Base-by-base conservation (phyloP, 2,113 vertebrate species). In the Ivindomyrus marchei region DNA sequence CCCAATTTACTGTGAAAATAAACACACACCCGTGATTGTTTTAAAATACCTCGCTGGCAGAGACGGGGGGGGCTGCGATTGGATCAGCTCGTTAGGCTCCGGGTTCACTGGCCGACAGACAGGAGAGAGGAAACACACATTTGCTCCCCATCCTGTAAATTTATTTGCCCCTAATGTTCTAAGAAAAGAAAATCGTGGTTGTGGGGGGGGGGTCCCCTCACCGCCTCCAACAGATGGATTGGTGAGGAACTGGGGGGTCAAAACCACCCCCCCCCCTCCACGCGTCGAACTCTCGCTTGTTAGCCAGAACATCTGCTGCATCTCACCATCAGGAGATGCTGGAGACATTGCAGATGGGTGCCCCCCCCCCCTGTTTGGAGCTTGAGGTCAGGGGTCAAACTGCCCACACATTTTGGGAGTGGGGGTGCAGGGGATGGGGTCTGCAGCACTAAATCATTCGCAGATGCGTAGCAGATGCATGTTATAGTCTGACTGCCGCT, bases 281-380 rank as follows among this genome's bases (percentile, higher is more conserved):
- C 17, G 52, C 88, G 50, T 85, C 70, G 10, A 88, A 86, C 46
- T 87, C 89, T 42, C 66, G 27, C 47, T 21, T n/a, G 27, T 90
- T 74, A 15, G 90, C 10, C 56, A 53, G 87, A 85, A 84, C 66
- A 88, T 87, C 42, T 89, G 46, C 42, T 46, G 46, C 24, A 89
- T 91, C 89, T 89, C 58, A 58, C 91, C 93, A 93, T 93, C 90
- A 90, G 86, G 36, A 89, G 88, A 90, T 52, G 85, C 49, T 85
- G 86, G 88, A 90, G 83, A 92, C 83, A 85, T 85, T 66, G 91
- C 74, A 13, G 56, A 83, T 92, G 91, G 89, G 45, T 45, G 45
- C 0, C 36, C 45, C 45, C 45, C 45, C 83, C 36, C 31, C 31
- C 9, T 52, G 85, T 24, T 86, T 52, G 45, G 45, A 49, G 80